phyloP scores from a whole-genome alignment of 2,888 invertebrate species.

The Drosophila anomalata region DNA sequence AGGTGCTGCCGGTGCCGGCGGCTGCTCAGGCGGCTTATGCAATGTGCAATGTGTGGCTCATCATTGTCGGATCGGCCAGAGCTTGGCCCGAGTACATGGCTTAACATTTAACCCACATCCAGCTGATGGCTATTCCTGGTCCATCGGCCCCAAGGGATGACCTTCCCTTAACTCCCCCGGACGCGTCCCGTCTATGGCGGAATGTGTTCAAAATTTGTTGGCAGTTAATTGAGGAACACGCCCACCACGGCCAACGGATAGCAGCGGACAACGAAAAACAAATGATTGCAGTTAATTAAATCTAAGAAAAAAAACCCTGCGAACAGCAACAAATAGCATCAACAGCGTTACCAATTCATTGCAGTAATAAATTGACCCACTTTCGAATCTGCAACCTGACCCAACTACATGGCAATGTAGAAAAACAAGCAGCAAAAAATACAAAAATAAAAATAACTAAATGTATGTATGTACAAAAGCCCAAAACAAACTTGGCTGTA shows the following conservation, averaged over 20 bases:
- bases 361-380: conserved; percentile 78
- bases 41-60: conserved; percentile 45
- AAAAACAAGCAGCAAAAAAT: conserved; percentile 48
- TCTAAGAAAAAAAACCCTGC: conserved; percentile 39
- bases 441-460: conserved; percentile 8
- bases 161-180: conserved; percentile 45
- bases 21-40: conserved; percentile 56
- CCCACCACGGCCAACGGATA: conserved; percentile 41
- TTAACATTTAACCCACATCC: conserved; percentile 57
- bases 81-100: conserved; percentile 15
- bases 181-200: conserved; percentile 2
- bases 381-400: conserved; percentile 80
- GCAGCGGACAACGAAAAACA: conserved; percentile 13
- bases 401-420: conserved; percentile 69
- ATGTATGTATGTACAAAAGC: conserved; percentile 37
- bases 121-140: conserved; percentile 50
- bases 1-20: conserved; percentile 15
- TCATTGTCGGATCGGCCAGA: conserved; percentile 27
- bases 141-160: conserved; percentile 43
- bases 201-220: conserved; percentile 48
- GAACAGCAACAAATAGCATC: conserved; percentile 32
- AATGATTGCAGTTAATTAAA: conserved; percentile 66
- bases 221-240: conserved; percentile 57
- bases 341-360: conserved; percentile 64
- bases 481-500: conserved; percentile 66